These are phyloP conservation scores for Rhagologus leucostigma DNA, from an alignment of 2,113 vertebrate genomes.

Conservation along the genomic window DNA sequence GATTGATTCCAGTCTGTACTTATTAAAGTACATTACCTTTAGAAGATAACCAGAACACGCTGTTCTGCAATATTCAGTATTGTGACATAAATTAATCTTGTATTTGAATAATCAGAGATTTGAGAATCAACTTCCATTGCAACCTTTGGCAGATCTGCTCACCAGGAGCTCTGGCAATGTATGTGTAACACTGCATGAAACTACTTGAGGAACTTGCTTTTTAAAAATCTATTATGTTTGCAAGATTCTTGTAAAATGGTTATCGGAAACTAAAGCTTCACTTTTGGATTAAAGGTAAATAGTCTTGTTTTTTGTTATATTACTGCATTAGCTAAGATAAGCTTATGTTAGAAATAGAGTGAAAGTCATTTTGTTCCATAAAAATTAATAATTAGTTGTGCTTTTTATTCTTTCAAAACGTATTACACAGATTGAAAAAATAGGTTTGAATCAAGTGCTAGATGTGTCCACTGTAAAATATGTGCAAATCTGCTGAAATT, in stretches of 20 bases:
- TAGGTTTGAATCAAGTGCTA: neutral
- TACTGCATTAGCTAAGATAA: neutral
- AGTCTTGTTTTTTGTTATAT: neutral
- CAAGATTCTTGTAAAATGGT: neutral
- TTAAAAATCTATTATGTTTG: neutral
- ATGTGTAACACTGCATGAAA: no score
- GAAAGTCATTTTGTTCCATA: neutral
- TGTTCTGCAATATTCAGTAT: neutral
- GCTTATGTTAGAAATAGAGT: neutral
- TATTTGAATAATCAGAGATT: neutral
- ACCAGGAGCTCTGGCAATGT: neutral
- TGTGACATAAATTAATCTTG: neutral
- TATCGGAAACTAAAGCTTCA: neutral
- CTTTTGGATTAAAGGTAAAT: neutral
- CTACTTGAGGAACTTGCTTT: neutral
- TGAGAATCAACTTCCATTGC: neutral
- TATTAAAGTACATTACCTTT: neutral
- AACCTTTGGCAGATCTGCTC: neutral
- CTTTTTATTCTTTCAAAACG: neutral
- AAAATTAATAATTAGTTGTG: neutral
- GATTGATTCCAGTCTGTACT: neutral
- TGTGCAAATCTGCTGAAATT: neutral
- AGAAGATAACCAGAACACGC: neutral
- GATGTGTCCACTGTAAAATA: neutral
- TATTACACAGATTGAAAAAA: neutral